phyloP scores from a whole-genome alignment of 2,113 vertebrate species.

The Toxostoma redivivum region DNA sequence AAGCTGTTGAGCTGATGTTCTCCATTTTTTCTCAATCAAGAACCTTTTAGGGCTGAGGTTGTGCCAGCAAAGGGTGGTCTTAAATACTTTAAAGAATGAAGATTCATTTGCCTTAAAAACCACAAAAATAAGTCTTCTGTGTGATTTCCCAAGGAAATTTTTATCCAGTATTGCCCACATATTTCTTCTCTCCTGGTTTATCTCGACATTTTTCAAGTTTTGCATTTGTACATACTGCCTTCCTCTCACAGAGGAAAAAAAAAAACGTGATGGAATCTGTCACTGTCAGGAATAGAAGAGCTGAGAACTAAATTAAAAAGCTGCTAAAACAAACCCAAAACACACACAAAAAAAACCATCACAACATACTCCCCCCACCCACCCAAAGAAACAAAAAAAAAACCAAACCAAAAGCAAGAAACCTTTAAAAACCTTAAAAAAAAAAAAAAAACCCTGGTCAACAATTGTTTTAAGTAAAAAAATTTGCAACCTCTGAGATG shows the following conservation, averaged over 20 bases:
- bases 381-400: too few species aligned
- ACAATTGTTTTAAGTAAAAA: not conserved
- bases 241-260: not conserved
- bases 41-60: not conserved
- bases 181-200: not conserved
- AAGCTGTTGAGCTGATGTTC: not conserved
- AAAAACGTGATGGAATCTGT: not conserved
- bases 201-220: not conserved
- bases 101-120: not conserved
- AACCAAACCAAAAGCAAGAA: not conserved
- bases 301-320: not conserved
- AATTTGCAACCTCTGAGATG: not conserved
- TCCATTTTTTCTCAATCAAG: not conserved
- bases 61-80: not conserved
- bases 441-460: not conserved
- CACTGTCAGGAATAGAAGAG: not conserved
- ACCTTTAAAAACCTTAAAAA: not conserved
- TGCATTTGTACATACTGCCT: not conserved
- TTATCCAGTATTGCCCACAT: not conserved
- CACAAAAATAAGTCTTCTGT: not conserved
- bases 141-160: not conserved
- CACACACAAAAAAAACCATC: too few species aligned
- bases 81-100: not conserved
- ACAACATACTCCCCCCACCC: not conserved
- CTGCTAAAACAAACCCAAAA: not conserved